phyloP scores from a whole-genome alignment of 1,140 invertebrate genomes.

The Holcopasites calliopsidis region DNA sequence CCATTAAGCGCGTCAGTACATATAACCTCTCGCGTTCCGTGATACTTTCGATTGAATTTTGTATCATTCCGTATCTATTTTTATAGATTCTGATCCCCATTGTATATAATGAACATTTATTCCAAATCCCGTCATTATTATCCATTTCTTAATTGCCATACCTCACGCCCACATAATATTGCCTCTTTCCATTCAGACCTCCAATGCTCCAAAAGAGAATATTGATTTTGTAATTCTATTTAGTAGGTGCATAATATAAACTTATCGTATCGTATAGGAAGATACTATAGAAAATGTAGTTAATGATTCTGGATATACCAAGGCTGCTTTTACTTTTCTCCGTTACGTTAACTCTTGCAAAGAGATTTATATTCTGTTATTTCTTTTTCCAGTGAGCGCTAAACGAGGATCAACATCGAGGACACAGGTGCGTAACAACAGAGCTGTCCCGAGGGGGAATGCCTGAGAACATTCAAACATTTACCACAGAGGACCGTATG shows the following conservation, averaged over 20 bases:
- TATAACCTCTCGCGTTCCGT: constrained; percentile 43
- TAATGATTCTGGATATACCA: not conserved
- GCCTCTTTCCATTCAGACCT: not conserved
- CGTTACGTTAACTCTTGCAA: constrained; percentile 18
- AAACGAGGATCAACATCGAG: constrained; percentile 32
- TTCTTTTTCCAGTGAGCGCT: constrained; percentile 50
- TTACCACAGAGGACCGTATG: constrained; percentile 47
- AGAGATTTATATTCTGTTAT: constrained; percentile 30
- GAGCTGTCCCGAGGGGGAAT: constrained; percentile 48
- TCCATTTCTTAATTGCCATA: not conserved
- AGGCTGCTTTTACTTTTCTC: not conserved
- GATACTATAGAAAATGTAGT: not conserved
- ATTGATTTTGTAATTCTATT: constrained; percentile 21
- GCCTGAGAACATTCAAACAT: constrained; percentile 36
- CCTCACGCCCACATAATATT: not conserved
- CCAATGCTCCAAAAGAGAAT: constrained; percentile 6
- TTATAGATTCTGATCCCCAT: not conserved
- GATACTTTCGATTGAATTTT: constrained; percentile 5
- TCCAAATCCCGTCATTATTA: not conserved
- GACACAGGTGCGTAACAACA: constrained; percentile 59
- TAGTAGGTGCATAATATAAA: constrained; percentile 36
- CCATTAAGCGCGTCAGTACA: constrained; percentile 11
- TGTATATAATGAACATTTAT: too few relatives aligned
- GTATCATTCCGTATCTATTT: too few relatives aligned
- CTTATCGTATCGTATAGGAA: not conserved